phyloP scores from a whole-genome alignment of 2,113 vertebrate species.

The Piaya cayana region DNA sequence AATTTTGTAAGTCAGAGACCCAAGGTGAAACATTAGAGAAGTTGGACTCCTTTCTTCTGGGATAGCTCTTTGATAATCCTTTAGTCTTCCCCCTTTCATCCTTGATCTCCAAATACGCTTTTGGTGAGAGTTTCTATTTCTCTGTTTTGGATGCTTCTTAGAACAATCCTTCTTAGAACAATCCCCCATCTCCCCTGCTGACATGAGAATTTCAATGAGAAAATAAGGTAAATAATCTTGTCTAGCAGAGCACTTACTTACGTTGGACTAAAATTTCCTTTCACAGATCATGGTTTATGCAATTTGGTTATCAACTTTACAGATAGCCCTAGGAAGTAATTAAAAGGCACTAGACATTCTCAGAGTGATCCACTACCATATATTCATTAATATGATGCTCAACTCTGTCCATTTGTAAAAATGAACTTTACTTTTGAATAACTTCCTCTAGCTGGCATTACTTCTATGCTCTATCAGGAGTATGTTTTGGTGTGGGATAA shows the following conservation, averaged over 20 bases:
- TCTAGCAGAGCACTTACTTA: background rate
- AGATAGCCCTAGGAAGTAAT: background rate
- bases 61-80: background rate
- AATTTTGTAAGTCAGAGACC: background rate
- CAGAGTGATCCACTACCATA: background rate
- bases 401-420: background rate
- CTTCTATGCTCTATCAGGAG: background rate
- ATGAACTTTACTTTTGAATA: background rate
- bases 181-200: rapidly evolving
- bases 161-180: rapidly evolving
- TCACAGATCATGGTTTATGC: background rate
- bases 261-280: background rate
- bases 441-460: background rate
- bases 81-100: background rate
- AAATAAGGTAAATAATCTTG: background rate
- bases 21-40: background rate
- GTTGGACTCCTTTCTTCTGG: background rate
- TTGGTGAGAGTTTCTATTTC: background rate
- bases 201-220: background rate
- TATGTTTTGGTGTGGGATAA: background rate
- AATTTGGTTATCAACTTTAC: background rate
- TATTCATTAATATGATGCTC: background rate
- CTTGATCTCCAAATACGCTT: background rate
- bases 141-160: background rate
- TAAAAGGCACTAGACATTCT: background rate